Percentiles rank a stretch among this genome's conserved stretches.
phyloP scores from a whole-genome alignment of 2,113 vertebrate genomes.

The Cavia aperea region DNA sequence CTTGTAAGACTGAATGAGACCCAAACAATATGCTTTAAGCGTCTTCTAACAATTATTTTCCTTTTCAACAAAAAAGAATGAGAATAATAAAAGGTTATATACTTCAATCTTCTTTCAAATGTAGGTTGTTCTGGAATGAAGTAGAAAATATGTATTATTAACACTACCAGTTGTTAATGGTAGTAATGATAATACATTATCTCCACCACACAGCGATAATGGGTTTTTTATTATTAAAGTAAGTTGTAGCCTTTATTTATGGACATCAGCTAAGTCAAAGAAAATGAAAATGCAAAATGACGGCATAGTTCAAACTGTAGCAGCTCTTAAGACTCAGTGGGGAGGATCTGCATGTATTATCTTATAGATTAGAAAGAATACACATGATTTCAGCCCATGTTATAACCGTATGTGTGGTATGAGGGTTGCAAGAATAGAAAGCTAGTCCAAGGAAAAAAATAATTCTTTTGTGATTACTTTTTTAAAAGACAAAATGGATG shows the following conservation, averaged over 20 bases:
- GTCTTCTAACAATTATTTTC: constrained; percentile 37
- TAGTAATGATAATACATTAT: constrained; percentile 32
- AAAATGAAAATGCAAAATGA: constrained; percentile 59
- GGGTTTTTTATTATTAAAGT: constrained; percentile 54
- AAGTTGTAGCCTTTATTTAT: constrained; percentile 50
- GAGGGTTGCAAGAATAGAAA: constrained; percentile 3
- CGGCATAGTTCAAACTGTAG: constrained; percentile 38
- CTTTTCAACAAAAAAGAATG: constrained; percentile 37
- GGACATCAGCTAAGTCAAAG: constrained; percentile 48
- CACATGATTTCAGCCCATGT: neutral
- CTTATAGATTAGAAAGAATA: constrained; percentile 37
- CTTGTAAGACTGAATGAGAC: neutral
- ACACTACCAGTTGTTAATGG: constrained; percentile 46
- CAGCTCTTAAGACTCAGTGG: constrained; percentile 12
- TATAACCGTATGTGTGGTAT: neutral
- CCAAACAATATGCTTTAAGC: neutral
- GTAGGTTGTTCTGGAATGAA: constrained; percentile 13
- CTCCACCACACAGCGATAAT: neutral
- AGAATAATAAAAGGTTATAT: constrained; percentile 7
- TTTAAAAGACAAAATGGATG: constrained; percentile 23
- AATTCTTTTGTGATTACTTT: neutral
- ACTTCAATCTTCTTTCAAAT: constrained; percentile 28
- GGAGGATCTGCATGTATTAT: neutral
- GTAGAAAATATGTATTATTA: constrained; percentile 56
- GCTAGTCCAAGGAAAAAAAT: constrained; percentile 2